Base-by-base conservation (phyloP, 2,888 invertebrate genomes). In the Mamestra brassicae region DNA sequence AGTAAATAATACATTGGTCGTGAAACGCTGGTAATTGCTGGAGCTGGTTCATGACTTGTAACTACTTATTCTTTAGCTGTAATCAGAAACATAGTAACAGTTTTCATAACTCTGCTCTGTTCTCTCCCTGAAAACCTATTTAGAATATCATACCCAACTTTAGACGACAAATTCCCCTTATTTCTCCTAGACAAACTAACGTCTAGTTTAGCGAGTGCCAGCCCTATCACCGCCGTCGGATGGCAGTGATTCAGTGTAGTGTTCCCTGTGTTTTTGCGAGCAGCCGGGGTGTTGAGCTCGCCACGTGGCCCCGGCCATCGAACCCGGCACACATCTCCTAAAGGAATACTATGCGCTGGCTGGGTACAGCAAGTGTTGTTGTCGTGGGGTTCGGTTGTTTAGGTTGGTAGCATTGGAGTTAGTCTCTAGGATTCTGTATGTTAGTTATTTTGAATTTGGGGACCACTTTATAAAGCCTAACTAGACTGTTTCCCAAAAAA, bases 251-350 rank as follows among this genome's bases (percentile, higher is more conserved):
- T 92, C 92, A 92, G 89, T 89, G 89, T 87, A 83, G 90, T 89
- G 86, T 93, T 92, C 92, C 92, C 92, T 92, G 91, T 86, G 93
- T 94, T 94, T 94, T 94, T 94, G 92, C 91, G 84, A 85, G 81
- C 74, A 81, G 78, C 76, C 91, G 92, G 94, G 93, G 94, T 95
- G 94, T 94, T 93, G 94, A 89, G 79, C 74, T 73, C 88, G 89
- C 87, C 86, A 87, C 87, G 87, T 87, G 87, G 79, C 84, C 77
- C 81, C 92, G 95, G 95, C 86, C 94, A 83, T 91, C 92, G 95
- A 95, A 93, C 95, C 92, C 94, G 90, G 87, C 87, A 89, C 87
- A 89, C 87, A 88, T 90, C 93, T 94, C 89, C 90, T 93, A 92
- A 93, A 94, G 94, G 94, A 93, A 93, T 92, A 91, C 91, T 92